These are phyloP conservation scores for Eilema sororculum DNA, from an alignment of 2,888 invertebrate species.

Conservation along the genomic window DNA sequence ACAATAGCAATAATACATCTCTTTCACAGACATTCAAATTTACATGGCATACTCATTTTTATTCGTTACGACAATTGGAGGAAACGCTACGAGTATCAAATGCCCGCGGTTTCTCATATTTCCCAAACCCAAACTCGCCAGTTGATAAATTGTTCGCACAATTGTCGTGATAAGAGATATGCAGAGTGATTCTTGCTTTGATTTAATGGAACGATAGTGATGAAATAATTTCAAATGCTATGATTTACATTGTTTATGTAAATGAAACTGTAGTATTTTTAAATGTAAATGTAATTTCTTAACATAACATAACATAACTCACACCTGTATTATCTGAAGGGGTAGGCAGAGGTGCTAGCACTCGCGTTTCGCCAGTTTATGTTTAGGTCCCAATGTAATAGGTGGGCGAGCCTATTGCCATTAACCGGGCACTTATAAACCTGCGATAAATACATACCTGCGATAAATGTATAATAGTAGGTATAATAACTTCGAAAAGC, in stretches of 20 bases:
- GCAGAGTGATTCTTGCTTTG: background rate
- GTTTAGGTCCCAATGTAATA: no score
- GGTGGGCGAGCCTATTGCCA: no score
- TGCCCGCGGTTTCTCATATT: background rate
- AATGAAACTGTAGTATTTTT: background rate
- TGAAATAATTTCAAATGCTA: background rate
- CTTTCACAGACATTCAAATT: background rate
- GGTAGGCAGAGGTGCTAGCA: no score
- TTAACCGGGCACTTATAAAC: no score
- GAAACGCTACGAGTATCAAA: background rate
- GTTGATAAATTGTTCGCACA: background rate
- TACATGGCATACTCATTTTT: background rate
- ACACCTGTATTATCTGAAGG: no score
- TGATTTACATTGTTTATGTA: no score
- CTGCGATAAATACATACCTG: no score
- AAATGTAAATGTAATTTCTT: no score
- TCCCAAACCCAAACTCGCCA: background rate
- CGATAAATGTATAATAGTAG: no score
- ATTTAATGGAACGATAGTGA: background rate
- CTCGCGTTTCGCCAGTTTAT: no score
- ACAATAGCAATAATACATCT: background rate
- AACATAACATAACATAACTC: no score
- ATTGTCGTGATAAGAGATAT: background rate
- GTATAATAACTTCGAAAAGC: no score
- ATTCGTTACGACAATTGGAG: background rate